Percentiles rank a stretch among this genome's conserved stretches.
phyloP scores from a whole-genome alignment of 23 tunicate genomes.

The Trididemnum nubilum region DNA sequence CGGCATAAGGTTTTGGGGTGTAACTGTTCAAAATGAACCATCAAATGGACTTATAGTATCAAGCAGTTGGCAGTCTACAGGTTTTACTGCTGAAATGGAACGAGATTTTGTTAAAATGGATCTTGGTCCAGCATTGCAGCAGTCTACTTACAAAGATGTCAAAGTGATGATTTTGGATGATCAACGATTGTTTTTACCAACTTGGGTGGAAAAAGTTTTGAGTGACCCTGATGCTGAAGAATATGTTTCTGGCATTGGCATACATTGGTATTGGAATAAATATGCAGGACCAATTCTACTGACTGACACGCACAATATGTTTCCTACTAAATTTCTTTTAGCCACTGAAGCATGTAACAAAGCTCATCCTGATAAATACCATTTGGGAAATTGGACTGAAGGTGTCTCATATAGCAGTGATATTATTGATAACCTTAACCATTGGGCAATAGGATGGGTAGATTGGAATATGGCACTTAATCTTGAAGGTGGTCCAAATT shows the following conservation, averaged over 20 bases:
- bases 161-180: constrained; percentile 93
- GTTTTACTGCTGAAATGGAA: constrained; percentile 82
- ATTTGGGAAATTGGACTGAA: constrained; percentile 73
- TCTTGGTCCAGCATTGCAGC: constrained; percentile 67
- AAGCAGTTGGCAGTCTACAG: constrained; percentile 87
- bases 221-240: constrained; percentile 65
- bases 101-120: constrained; percentile 84
- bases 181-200: constrained; percentile 82
- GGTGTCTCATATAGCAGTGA: constrained; percentile 88
- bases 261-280: constrained; percentile 99
- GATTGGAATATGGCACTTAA: constrained; percentile 97
- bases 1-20: constrained; percentile 87
- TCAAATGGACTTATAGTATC: constrained; percentile 78
- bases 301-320: constrained; percentile 61
- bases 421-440: constrained; percentile 82
- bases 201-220: constrained; percentile 56
- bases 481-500: constrained; percentile 94
- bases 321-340: constrained; percentile 78
- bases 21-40: constrained; percentile 98
- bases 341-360: constrained; percentile 98
- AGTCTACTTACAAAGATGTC: constrained; percentile 33
- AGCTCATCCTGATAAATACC: constrained; percentile 48
- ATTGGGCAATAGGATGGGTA: constrained; percentile 93
- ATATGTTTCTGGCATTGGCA: constrained; percentile 87
- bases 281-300: constrained; percentile 58